Conservation (phyloP, 2,797 vertebrate species). For the Galagoides demidoff region DNA sequence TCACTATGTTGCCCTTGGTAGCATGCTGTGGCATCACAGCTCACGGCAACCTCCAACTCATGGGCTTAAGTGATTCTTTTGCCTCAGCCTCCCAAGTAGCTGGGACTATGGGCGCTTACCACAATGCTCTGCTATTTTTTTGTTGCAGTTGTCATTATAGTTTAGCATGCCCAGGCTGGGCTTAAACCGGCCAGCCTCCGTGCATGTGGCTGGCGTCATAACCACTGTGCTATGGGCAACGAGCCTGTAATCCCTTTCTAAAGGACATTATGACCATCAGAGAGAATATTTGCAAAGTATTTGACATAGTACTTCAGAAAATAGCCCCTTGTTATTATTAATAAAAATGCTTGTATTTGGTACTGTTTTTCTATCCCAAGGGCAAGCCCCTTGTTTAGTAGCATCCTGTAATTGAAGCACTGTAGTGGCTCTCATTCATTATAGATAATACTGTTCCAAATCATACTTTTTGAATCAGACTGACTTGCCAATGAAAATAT, state of each 20-base stretch:
- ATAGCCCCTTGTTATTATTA: constrained; percentile 2
- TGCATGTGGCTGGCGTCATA: too few species aligned
- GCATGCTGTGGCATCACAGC: too few species aligned
- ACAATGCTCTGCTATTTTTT: too few species aligned
- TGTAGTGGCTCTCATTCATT: neutral
- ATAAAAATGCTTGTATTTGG: constrained; percentile 21
- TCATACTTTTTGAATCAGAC: neutral
- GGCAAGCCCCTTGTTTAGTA: neutral
- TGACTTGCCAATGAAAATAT: neutral
- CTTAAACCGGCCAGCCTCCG: too few species aligned
- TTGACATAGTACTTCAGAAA: constrained; percentile 2
- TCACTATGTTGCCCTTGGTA: too few species aligned
- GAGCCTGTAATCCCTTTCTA: neutral
- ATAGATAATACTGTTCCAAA: neutral
- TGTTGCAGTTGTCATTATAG: too few species aligned
- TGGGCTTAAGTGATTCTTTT: too few species aligned
- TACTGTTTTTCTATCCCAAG: neutral
- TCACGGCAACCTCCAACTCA: too few species aligned
- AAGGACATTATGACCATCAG: neutral
- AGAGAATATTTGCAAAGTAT: constrained; percentile 4
- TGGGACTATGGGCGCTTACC: too few species aligned
- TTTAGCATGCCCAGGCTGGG: too few species aligned
- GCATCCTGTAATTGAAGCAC: neutral
- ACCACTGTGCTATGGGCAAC: too few species aligned
- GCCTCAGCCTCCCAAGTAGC: too few species aligned